phyloP scores from a whole-genome alignment of 2,888 invertebrate species.

The Fragum fragum region DNA sequence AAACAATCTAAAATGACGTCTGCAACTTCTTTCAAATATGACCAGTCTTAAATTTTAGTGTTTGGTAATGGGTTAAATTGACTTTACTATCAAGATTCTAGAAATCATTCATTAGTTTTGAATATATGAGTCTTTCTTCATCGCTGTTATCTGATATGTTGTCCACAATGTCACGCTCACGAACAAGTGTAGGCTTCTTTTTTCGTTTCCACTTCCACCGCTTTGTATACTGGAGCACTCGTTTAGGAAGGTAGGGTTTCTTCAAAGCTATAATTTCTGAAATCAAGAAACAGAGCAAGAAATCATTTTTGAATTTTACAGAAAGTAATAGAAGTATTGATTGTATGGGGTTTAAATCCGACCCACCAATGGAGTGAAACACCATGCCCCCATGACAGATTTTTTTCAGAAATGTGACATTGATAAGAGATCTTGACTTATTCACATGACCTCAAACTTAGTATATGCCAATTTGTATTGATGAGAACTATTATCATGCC shows the following conservation, averaged over 20 bases:
- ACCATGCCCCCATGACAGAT: too few relatives aligned
- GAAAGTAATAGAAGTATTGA: too few relatives aligned
- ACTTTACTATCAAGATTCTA: too few relatives aligned
- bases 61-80: slow-evolving; percentile 7
- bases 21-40: too few relatives aligned
- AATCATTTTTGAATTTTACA: too few relatives aligned
- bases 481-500: too few relatives aligned
- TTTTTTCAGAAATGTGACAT: too few relatives aligned
- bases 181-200: slow-evolving; percentile 4
- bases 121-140: slow-evolving; percentile 25
- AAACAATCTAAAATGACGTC: neutral
- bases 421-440: too few relatives aligned
- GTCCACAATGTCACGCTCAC: slow-evolving; percentile 31
- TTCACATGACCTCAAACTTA: too few relatives aligned
- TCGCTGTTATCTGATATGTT: slow-evolving; percentile 36
- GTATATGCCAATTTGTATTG: too few relatives aligned
- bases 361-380: too few relatives aligned
- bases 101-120: slow-evolving; percentile 5
- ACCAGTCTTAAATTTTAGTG: neutral
- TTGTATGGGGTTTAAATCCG: too few relatives aligned
- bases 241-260: slow-evolving; percentile 30
- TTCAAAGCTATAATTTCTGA: slow-evolving; percentile 34
- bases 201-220: slow-evolving; percentile 23
- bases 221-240: slow-evolving; percentile 11
- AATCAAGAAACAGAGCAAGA: neutral